Evolutionary conservation across 2,888 invertebrate species (phyloP).

Genomic region (Synergus gifuensis): DNA sequence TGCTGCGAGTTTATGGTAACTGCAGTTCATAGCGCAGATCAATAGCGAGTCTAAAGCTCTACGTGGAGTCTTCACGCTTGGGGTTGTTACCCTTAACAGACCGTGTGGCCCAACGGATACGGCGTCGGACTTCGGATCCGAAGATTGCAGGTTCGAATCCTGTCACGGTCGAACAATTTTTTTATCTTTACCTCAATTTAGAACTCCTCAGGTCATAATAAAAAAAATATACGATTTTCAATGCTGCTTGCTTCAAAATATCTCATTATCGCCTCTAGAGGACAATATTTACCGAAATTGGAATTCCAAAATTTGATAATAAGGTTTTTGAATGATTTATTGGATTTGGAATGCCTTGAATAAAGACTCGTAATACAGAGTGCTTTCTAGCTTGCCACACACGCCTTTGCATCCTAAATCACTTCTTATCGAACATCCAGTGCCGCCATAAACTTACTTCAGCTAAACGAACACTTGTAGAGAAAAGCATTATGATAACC

Average conservation of each 20-base stretch:
- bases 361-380: not conserved
- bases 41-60: not conserved
- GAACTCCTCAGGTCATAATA: not conserved
- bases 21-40: not conserved
- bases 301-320: not conserved
- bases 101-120: slow-evolving; percentile 86
- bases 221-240: not conserved
- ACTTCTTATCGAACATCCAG: slow-evolving; percentile 11
- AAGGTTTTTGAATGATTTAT: not conserved
- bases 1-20: not conserved
- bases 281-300: slow-evolving; percentile 20
- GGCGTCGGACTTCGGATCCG: slow-evolving; percentile 83
- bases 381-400: not conserved
- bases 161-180: slow-evolving; percentile 77
- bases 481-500: not conserved
- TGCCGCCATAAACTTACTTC: slow-evolving; percentile 25
- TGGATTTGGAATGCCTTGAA: not conserved
- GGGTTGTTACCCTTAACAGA: slow-evolving; percentile 72
- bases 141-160: slow-evolving; percentile 81
- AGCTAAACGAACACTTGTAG: not conserved
- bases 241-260: not conserved
- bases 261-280: not conserved
- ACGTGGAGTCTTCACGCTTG: slow-evolving; percentile 49
- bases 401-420: slow-evolving; percentile 16
- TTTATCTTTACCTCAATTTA: not conserved